Evolutionary conservation across 2,113 vertebrate genomes (phyloP).

Genomic region (Thermophis baileyi): DNA sequence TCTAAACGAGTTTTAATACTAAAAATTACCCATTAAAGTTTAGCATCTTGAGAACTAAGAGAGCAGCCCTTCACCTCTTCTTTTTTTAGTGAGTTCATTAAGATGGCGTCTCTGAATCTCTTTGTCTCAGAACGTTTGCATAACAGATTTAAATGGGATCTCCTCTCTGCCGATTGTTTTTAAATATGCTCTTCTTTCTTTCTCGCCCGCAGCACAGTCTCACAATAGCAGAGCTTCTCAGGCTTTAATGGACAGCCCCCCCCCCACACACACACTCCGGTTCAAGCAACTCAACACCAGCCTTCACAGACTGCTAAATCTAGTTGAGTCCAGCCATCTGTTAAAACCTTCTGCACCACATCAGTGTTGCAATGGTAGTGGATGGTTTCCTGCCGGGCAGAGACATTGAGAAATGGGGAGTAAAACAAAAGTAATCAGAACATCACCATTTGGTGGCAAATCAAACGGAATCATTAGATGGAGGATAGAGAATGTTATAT

Average conservation of each 20-base stretch:
- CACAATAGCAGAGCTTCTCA: background rate
- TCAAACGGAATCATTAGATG: background rate
- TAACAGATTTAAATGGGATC: background rate
- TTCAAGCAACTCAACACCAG: background rate
- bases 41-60: background rate
- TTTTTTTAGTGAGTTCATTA: background rate
- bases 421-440: background rate
- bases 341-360: background rate
- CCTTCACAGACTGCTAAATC: background rate
- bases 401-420: background rate
- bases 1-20: background rate
- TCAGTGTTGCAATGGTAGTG: background rate
- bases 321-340: background rate
- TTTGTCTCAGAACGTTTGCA: background rate
- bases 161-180: background rate
- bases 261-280: background rate
- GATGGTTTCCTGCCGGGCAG: background rate
- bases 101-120: background rate
- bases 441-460: background rate
- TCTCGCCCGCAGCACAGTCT: background rate
- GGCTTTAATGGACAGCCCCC: background rate
- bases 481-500: background rate
- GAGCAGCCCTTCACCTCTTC: background rate
- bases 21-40: background rate
- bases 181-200: background rate